Conservation (phyloP, 2,113 vertebrate genomes). For the Theropithecus gelada region DNA sequence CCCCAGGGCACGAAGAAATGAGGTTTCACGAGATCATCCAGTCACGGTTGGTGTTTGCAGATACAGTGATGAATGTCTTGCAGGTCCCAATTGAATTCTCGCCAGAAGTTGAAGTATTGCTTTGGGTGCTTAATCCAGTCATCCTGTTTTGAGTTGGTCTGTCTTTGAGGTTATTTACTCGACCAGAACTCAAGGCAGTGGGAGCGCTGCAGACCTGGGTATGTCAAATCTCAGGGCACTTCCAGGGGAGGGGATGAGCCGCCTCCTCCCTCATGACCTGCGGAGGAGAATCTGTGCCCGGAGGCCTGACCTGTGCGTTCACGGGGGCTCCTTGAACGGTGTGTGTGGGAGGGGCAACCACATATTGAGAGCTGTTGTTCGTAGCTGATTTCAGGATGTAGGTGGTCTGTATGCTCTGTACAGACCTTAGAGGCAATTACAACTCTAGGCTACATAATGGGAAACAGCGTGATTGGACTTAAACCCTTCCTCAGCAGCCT, state of each 20-base stretch:
- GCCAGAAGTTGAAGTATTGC: neutral
- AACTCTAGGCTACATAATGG: neutral
- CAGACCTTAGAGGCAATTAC: no score
- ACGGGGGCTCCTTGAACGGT: fast-evolving
- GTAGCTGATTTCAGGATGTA: neutral
- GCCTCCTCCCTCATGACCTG: neutral
- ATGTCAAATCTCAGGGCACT: neutral
- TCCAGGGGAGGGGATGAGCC: neutral
- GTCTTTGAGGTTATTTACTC: neutral
- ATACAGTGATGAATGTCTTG: neutral
- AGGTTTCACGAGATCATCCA: neutral
- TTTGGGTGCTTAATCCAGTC: neutral
- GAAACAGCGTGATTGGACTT: neutral
- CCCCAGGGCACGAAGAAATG: neutral
- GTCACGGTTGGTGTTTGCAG: neutral
- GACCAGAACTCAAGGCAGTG: fast-evolving
- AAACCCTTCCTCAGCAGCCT: neutral
- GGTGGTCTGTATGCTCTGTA: neutral
- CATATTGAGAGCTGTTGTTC: neutral
- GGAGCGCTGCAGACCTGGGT: no score
- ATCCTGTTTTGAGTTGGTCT: neutral
- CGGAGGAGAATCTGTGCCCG: neutral
- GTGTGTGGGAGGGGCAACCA: neutral
- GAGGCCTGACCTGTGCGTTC: neutral
- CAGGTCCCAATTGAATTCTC: neutral